These are phyloP conservation scores for Oligia fasciuncula DNA, from an alignment of 2,888 invertebrate species.

Conservation along the genomic window DNA sequence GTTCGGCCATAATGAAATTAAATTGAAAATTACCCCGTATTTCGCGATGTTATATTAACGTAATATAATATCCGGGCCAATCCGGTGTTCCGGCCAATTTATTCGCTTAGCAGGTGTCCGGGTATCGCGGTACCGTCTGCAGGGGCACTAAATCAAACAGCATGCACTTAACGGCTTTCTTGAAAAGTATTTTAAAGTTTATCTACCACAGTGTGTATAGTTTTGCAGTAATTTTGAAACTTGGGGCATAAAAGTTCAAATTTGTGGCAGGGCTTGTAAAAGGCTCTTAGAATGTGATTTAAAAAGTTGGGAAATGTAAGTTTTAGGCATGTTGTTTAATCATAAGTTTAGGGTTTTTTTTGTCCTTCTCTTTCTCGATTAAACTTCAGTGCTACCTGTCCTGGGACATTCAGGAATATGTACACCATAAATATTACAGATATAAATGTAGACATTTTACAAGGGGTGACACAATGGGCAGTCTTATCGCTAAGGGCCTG, in stretches of 20 bases:
- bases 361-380: background rate
- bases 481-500: too few relatives aligned
- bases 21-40: slow-evolving; percentile 70
- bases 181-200: slow-evolving; percentile 61
- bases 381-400: background rate
- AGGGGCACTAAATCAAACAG: slow-evolving; percentile 69
- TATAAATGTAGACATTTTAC: too few relatives aligned
- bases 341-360: background rate
- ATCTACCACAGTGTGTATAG: slow-evolving; percentile 36
- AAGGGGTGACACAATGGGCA: too few relatives aligned
- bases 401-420: background rate
- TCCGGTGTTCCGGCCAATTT: slow-evolving; percentile 73
- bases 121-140: slow-evolving; percentile 53
- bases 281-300: slow-evolving; percentile 50
- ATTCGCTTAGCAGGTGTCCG: slow-evolving; percentile 79
- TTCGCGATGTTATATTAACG: slow-evolving; percentile 68
- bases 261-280: slow-evolving; percentile 41
- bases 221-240: slow-evolving; percentile 53
- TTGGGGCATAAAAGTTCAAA: slow-evolving; percentile 48
- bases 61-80: slow-evolving; percentile 64
- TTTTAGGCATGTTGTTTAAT: slow-evolving; percentile 9
- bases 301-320: slow-evolving; percentile 30
- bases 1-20: slow-evolving; percentile 57
- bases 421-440: too few relatives aligned
- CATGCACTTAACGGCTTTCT: slow-evolving; percentile 62